Percentiles rank a stretch among this genome's conserved stretches.
These are phyloP conservation scores for Tapera naevia DNA, from an alignment of 2,797 vertebrate species.

Conservation along the genomic window DNA sequence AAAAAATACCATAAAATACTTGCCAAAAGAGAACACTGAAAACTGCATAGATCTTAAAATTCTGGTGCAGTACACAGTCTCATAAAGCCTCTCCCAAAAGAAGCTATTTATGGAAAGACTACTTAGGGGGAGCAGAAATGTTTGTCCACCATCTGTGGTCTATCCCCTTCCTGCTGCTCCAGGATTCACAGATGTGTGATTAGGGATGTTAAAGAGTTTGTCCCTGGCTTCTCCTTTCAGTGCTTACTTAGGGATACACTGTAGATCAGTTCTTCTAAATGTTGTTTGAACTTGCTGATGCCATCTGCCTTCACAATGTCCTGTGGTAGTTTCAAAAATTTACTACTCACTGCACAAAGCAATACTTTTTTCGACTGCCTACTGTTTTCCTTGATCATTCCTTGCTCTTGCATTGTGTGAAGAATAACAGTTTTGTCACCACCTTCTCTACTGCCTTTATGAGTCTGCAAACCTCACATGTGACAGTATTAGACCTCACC, in stretches of 20 bases:
- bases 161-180: background rate
- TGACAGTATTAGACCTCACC: constrained; percentile 78
- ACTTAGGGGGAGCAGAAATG: background rate
- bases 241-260: background rate
- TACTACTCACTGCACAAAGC: background rate
- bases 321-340: background rate
- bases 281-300: background rate
- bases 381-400: background rate
- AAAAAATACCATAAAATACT: background rate
- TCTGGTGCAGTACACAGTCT: background rate
- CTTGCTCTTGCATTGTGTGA: background rate
- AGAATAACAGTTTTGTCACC: background rate
- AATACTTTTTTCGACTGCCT: background rate
- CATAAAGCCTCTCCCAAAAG: background rate
- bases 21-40: background rate
- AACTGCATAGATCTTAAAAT: background rate
- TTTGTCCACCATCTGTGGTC: background rate
- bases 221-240: background rate
- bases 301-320: background rate
- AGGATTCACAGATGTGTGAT: background rate
- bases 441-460: background rate
- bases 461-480: background rate
- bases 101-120: background rate
- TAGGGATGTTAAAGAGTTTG: background rate
- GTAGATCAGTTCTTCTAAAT: background rate